Evolutionary conservation across 1,140 invertebrate genomes (phyloP).

Genomic region (Dendroctonus valens): DNA sequence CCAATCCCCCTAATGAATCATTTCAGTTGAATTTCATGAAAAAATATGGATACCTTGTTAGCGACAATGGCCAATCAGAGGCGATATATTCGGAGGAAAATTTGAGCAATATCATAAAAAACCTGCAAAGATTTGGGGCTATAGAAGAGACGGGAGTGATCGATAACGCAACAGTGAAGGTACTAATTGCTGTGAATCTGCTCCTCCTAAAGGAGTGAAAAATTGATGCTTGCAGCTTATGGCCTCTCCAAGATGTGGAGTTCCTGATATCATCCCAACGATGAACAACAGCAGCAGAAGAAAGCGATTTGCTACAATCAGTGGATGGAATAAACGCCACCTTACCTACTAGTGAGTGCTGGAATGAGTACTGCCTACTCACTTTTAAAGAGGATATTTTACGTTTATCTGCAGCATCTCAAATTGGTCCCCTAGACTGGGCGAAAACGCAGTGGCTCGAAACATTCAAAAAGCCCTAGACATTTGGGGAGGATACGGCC

Average conservation of each 20-base stretch:
- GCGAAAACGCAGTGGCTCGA: slow-evolving; percentile 53
- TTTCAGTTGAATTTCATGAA: slow-evolving; percentile 62
- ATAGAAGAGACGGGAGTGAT: slow-evolving; percentile 62
- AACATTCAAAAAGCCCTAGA: slow-evolving; percentile 60
- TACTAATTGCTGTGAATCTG: slow-evolving; percentile 35
- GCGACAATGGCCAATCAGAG: slow-evolving; percentile 51
- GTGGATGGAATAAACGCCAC: slow-evolving; percentile 60
- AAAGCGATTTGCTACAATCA: slow-evolving; percentile 59
- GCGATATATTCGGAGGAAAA: slow-evolving; percentile 60
- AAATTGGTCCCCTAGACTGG: slow-evolving; percentile 63
- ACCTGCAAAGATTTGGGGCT: slow-evolving; percentile 66
- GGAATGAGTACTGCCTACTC: background rate
- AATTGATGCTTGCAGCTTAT: slow-evolving; percentile 54
- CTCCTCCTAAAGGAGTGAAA: no score
- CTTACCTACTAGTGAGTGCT: slow-evolving; percentile 61
- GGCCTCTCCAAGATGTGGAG: slow-evolving; percentile 62
- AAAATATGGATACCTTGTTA: slow-evolving; percentile 61
- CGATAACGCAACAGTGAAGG: slow-evolving; percentile 60
- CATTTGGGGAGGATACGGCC: slow-evolving; percentile 63
- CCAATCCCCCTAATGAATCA: background rate
- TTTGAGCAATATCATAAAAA: slow-evolving; percentile 59
- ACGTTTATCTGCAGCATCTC: slow-evolving; percentile 54
- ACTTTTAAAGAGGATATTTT: background rate
- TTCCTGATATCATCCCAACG: slow-evolving; percentile 57
- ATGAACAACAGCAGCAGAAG: slow-evolving; percentile 40